Base-by-base conservation (phyloP, 2,888 invertebrate species). In the Monopis laevigella region DNA sequence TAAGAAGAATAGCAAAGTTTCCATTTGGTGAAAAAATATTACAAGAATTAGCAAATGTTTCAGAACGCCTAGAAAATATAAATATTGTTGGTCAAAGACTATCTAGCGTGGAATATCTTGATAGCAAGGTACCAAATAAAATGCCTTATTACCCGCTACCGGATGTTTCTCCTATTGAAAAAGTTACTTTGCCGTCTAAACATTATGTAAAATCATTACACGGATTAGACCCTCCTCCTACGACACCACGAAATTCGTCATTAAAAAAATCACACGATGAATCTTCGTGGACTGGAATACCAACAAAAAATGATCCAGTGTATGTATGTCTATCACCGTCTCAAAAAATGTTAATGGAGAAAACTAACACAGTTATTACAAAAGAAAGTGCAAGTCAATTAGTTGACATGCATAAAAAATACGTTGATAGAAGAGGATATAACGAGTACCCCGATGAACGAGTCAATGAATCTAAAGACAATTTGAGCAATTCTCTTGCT, bases 311-410 rank as follows among this genome's bases (percentile, higher is more conserved):
- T 21, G 86, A 88, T 54, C 81, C 82, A 36, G 55, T 87, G 0
- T 69, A 89, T 42, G 74, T 88, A 5, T 90, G 88, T 53, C 72
- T 91, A 8, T 90, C 91, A 1, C 91, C 91, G 0, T 86, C 88
- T 3, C 91, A 90, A 58, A 84, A 84, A 55, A 77, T 80, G 54
- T 66, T 84, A 30, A 75, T 84, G 57, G 82, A 84, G 43, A 84
- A 82, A 53, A 81, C 82, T 13, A 80, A 78, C 29, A 71, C 74
- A 35, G 57, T 80, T n/a, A 63, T 77, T 35, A 57, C 57, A 18
- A 73, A 82, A 50, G 68, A 77, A 46, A 84, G 84, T 48, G 84
- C 85, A 1, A 86, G 85, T 52, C 83, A 84, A 49, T 72, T 89
- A 34, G 67, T 88, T 2, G 88, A 90, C 53, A 83, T 88, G 50